A percentile compares a stretch with the other conserved stretches of the same genome.
Evolutionary conservation across 2,888 invertebrate species (phyloP).

Genomic region (Smittia sp.): DNA sequence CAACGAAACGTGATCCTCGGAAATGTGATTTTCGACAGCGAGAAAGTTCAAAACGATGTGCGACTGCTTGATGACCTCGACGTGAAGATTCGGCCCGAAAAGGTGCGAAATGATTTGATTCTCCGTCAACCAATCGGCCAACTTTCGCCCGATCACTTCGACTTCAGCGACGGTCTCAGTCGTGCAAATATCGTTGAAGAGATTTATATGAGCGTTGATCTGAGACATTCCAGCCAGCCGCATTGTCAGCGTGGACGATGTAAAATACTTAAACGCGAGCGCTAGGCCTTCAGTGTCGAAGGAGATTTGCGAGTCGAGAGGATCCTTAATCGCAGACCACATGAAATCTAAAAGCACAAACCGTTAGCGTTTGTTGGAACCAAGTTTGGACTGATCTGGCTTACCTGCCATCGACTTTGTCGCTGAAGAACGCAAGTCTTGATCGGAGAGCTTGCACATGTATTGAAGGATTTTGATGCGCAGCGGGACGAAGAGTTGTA

Average conservation of each 20-base stretch:
- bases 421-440: constrained; percentile 82
- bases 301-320: constrained; percentile 77
- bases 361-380: background rate
- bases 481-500: constrained; percentile 83
- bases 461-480: constrained; percentile 83
- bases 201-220: constrained; percentile 89
- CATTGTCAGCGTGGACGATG: constrained; percentile 91
- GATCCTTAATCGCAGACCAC: constrained; percentile 94
- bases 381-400: background rate
- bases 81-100: constrained; percentile 96
- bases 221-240: constrained; percentile 76
- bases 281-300: constrained; percentile 87
- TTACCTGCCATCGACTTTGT: constrained; percentile 88
- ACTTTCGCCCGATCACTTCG: constrained; percentile 76
- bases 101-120: constrained; percentile 91
- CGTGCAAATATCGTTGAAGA: constrained; percentile 87
- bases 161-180: constrained; percentile 83
- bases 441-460: constrained; percentile 91
- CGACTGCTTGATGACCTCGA: constrained; percentile 92
- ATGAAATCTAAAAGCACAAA: constrained; percentile 70
- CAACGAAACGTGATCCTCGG: constrained; percentile 84
- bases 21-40: constrained; percentile 87
- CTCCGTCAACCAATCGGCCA: constrained; percentile 84
- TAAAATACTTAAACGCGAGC: constrained; percentile 94
- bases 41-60: constrained; percentile 90